Percentiles rank a stretch among this genome's conserved stretches.
Conservation (phyloP, 2,113 vertebrate genomes). For the Sardina pilchardus region DNA sequence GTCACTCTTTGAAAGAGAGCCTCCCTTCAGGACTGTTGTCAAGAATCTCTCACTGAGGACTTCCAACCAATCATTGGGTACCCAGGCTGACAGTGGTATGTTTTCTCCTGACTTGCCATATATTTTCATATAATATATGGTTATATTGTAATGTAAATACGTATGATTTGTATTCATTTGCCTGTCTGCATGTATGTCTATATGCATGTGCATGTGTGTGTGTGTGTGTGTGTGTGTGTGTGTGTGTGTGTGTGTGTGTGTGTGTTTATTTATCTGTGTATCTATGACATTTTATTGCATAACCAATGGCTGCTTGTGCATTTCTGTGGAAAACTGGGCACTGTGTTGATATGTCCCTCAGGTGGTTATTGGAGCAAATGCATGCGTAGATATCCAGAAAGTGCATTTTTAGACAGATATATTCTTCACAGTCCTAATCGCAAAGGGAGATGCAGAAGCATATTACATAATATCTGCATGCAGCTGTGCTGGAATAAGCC, state of each 20-base stretch:
- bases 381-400: not conserved
- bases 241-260: too few relatives aligned
- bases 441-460: not conserved
- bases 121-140: not conserved
- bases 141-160: not conserved
- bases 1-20: slow-evolving; percentile 27
- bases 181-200: not conserved
- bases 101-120: not conserved
- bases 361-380: not conserved
- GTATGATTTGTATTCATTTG: not conserved
- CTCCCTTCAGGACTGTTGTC: not conserved
- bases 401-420: not conserved
- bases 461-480: not conserved
- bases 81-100: not conserved
- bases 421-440: not conserved
- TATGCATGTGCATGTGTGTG: not conserved
- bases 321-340: too few relatives aligned
- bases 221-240: too few relatives aligned
- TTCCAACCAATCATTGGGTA: not conserved
- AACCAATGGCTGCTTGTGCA: too few relatives aligned
- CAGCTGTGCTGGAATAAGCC: not conserved
- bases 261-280: not conserved
- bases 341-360: not conserved
- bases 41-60: not conserved
- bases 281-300: not conserved